Conservation (phyloP, 2,888 invertebrate genomes). For the Volucella inanis region DNA sequence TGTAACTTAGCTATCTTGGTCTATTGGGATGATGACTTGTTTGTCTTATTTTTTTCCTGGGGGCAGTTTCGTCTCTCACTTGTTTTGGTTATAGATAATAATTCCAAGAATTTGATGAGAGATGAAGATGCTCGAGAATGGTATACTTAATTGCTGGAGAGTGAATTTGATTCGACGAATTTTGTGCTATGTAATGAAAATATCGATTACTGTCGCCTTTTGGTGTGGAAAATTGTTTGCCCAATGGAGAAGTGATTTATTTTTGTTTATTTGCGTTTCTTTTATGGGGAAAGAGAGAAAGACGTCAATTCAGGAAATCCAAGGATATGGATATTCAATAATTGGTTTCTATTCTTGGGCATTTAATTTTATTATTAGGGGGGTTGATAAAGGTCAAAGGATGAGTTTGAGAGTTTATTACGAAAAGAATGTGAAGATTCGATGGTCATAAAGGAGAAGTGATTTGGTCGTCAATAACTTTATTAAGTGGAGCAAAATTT, state of each 20-base stretch:
- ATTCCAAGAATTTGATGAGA: no score
- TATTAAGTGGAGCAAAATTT: no score
- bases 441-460: no score
- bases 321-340: neutral
- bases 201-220: conserved; percentile 38
- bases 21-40: conserved; percentile 3
- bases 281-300: neutral
- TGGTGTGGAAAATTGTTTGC: conserved; percentile 36
- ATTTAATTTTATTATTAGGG: neutral
- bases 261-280: conserved; percentile 11
- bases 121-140: neutral
- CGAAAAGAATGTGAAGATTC: no score
- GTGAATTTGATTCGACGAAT: conserved; percentile 33
- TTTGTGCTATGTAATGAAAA: conserved; percentile 34
- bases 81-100: no score
- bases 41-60: neutral
- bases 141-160: neutral
- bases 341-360: conserved; percentile 15
- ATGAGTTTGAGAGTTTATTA: no score
- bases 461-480: no score
- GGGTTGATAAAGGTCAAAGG: neutral
- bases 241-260: conserved; percentile 37
- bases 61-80: no score
- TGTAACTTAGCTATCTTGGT: neutral
- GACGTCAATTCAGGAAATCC: neutral